Percentiles rank a stretch among this genome's conserved stretches.
phyloP scores from a whole-genome alignment of 2,888 invertebrate genomes.

The Cerceris ruficornis region DNA sequence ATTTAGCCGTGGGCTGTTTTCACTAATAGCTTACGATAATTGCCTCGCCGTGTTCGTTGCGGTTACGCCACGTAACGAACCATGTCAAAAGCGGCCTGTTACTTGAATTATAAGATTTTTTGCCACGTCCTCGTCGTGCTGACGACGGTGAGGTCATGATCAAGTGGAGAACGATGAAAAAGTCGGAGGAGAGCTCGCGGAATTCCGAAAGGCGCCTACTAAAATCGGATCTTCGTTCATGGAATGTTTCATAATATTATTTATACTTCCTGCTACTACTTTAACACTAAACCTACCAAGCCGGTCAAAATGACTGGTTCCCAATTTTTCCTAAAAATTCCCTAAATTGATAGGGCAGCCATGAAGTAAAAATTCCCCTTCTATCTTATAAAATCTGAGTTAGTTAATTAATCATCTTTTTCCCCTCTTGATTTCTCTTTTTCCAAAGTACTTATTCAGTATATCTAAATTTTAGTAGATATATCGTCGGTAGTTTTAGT shows the following conservation, averaged over 20 bases:
- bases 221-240: background rate
- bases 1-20: constrained; percentile 64
- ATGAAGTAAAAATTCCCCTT: too few relatives aligned
- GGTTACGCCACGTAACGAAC: constrained; percentile 59
- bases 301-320: too few relatives aligned
- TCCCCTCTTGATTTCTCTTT: too few relatives aligned
- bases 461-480: too few relatives aligned
- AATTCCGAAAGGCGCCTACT: background rate
- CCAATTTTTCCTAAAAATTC: too few relatives aligned
- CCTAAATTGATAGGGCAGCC: too few relatives aligned
- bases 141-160: constrained; percentile 47
- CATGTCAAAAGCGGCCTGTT: constrained; percentile 64
- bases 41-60: constrained; percentile 58
- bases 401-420: too few relatives aligned
- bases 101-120: constrained; percentile 60
- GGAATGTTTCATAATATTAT: background rate
- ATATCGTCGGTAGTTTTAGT: too few relatives aligned
- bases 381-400: too few relatives aligned
- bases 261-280: too few relatives aligned
- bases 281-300: too few relatives aligned
- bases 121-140: constrained; percentile 24
- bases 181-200: background rate
- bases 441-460: too few relatives aligned
- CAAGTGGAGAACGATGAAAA: constrained; percentile 35
- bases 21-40: constrained; percentile 69